Evolutionary conservation across 1,140 invertebrate species (phyloP), one percentile per base, ranked within the genome.

Genomic region (Scaptomyza graminum): DNA sequence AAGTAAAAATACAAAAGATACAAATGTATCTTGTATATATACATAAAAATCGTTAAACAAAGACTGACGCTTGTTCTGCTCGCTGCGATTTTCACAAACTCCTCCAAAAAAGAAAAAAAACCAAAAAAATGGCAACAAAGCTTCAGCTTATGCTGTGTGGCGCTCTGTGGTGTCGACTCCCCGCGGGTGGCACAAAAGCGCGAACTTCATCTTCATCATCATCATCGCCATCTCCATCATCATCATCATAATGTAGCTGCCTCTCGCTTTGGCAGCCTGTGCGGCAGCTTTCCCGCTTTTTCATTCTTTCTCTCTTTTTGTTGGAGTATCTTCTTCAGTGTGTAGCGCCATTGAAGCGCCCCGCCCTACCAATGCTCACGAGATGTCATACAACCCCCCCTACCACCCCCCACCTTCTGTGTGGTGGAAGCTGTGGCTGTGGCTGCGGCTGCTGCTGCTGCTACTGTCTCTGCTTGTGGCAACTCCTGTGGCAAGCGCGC

Each of bases 41-140:
- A 87, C 88, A 87, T 83, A 87, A 87, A 87, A 87, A 87, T 87
- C 83, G 83, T 87, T 87, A 87, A 88, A 87, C 83, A 87, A 87
- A 87, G 83, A 83, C 83, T 88, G 83, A 68, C 79, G 83, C 31
- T 79, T 88, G 83, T 87, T 81, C 75, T 83, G 83, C 31, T 31
- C 28, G 28, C 28, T 31, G 28, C 31, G 83, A 85, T 85, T 85
- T 87, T 70, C 79, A 70, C 71, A 71, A 60, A 75, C 76, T 66
- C 37, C 37, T n/a, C 18, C 18, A 22, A 22, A 22, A 22, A 22
- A 3, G 2, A 22, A 22, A 22, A 22, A 22, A 22, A 18, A 18
- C 18, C 1, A 18, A 22, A 11, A 61, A 44, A 37, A 62, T 62
- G 47, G 28, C 16, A n/a, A 52, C 47, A 7, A 28, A 34, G 31